Base-by-base conservation (phyloP, 2,113 vertebrate genomes). In the Catharus minimus region DNA sequence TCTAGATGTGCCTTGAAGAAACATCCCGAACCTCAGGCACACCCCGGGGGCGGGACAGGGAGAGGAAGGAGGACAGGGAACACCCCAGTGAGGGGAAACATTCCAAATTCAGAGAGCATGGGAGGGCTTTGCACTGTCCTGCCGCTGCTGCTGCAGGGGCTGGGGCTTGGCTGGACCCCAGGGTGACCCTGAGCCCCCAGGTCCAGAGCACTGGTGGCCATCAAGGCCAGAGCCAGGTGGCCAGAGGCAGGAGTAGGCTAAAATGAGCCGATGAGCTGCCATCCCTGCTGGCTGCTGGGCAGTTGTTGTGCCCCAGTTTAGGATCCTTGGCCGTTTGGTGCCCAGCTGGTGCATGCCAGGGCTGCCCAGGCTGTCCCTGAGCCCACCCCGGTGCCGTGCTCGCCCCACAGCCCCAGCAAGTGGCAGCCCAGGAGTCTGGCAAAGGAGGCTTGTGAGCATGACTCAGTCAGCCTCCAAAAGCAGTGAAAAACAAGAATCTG, bases 391-490 rank as follows among this genome's bases (percentile, higher is more conserved):
- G 38, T 38, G 38, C 38, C 38, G 38, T 38, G 38, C 38, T 38
- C 38, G 38, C 38, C 38, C 38, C 38, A 38, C 38, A 38, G 38
- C 56, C 16, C 61, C 80, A 23, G 65, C 5, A 8, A 89, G 93
- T 84, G 95, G 89, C 88, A 93, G 93, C 83, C 81, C 93, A 0
- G 22, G 33, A 86, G 94, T 89, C 94, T 96, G 95, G 95, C 89
- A 94, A 20, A 73, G 62, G 82, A 94, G 84, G 55, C 89, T 93
- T 89, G 87, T 95, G 93, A 95, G 93, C 87, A 95, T 96, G 95
- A 96, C 95, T 96, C 95, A 96, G 93, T 60, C 91, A 93, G 94
- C 94, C 89, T 93, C 94, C 83, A 53, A 88, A 83, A 78, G 91
- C 89, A 68, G 43, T 4, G 4, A 75, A 68, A 90, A 94, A 93